Evolutionary conservation across 2,797 vertebrate genomes (phyloP).

Genomic region (Eidolon dupreanum): DNA sequence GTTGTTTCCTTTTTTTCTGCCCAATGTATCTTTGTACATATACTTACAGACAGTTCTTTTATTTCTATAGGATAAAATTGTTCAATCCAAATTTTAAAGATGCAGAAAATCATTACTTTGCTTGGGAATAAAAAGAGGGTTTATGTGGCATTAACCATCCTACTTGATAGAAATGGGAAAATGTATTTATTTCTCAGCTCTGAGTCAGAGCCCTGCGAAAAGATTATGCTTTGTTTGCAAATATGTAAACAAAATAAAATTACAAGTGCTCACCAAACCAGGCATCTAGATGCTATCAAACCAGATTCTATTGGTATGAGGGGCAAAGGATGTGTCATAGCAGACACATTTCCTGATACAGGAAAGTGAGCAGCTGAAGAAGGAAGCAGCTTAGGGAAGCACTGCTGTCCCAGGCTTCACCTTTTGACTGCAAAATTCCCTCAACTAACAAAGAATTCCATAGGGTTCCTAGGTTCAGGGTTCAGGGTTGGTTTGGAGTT

Average conservation of each 20-base stretch:
- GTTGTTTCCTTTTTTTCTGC: not conserved
- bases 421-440: not conserved
- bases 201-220: not conserved
- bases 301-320: not conserved
- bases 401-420: not conserved
- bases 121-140: not conserved
- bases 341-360: not conserved
- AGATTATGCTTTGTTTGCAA: conserved; percentile 21
- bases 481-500: not conserved
- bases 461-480: not conserved
- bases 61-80: conserved; percentile 22
- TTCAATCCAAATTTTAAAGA: not conserved
- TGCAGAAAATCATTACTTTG: not conserved
- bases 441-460: not conserved
- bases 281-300: not conserved
- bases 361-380: not conserved
- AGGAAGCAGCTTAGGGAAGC: not conserved
- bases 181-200: not conserved
- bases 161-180: not conserved
- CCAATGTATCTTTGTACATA: not conserved
- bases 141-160: not conserved
- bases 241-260: conserved; percentile 3
- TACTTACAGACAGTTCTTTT: not conserved
- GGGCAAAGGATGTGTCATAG: not conserved
- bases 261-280: not conserved